Percentiles rank a stretch among this genome's conserved stretches.
Evolutionary conservation across 1,140 invertebrate species (phyloP).

Genomic region (Euura lappo): DNA sequence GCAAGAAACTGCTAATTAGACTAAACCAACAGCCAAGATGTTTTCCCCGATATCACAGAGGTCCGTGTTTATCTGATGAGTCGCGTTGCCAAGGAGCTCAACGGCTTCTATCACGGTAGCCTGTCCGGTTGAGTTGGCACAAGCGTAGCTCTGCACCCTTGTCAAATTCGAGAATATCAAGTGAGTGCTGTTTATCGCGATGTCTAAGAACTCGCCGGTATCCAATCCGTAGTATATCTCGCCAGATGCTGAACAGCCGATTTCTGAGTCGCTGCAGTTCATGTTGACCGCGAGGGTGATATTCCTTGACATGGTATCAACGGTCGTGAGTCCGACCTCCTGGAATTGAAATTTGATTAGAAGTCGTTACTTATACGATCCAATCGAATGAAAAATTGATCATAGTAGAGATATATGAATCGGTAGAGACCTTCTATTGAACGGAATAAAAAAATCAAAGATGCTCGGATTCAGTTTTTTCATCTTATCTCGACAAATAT

Average conservation of each 20-base stretch:
- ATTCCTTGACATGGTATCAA: conserved; percentile 21
- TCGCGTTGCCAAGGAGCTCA: not conserved
- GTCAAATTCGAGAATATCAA: conserved; percentile 24
- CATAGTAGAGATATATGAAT: too few relatives aligned
- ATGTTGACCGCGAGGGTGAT: conserved; percentile 32
- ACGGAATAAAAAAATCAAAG: too few relatives aligned
- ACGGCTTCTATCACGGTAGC: conserved; percentile 3
- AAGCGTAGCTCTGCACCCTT: not conserved
- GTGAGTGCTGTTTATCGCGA: conserved; percentile 21
- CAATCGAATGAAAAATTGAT: too few relatives aligned
- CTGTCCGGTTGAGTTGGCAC: not conserved
- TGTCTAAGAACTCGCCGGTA: conserved; percentile 24
- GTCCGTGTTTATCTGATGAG: not conserved
- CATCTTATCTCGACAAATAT: too few relatives aligned
- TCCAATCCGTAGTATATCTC: conserved; percentile 29
- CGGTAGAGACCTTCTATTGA: too few relatives aligned
- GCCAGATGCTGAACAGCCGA: conserved; percentile 29
- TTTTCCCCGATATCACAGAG: not conserved
- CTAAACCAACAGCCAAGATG: not conserved
- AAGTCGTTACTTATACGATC: too few relatives aligned
- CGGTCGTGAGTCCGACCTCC: conserved; percentile 17
- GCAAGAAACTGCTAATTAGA: not conserved
- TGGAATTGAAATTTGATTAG: conserved; percentile 11
- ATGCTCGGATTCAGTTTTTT: too few relatives aligned
- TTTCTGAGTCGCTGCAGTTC: not conserved